Conservation (phyloP, 1,140 invertebrate genomes). For the Chelonus insularis region DNA sequence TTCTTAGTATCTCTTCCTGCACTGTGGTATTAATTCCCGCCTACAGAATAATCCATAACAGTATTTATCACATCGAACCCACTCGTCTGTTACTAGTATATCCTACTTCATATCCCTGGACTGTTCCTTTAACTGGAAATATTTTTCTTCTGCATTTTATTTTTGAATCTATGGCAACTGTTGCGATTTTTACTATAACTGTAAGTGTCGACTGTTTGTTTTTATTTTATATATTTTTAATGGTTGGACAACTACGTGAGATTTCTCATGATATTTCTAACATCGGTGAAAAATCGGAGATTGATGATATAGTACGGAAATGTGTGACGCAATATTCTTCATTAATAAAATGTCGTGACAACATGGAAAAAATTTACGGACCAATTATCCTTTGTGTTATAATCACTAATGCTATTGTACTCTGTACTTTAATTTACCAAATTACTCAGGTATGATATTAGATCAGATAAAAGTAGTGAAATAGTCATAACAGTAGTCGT, state of each 20-base stretch:
- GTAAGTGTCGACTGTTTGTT: background rate
- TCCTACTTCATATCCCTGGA: conserved; percentile 10
- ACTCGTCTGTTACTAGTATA: conserved; percentile 3
- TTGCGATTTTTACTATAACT: background rate
- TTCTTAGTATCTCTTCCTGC: conserved; percentile 23
- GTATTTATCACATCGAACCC: conserved; percentile 19
- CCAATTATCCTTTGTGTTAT: conserved; percentile 34
- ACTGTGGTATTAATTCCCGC: no score
- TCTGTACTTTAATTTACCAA: conserved; percentile 42
- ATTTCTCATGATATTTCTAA: conserved; percentile 26
- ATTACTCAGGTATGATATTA: conserved; percentile 33
- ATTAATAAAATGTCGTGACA: conserved; percentile 27
- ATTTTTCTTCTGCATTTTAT: background rate
- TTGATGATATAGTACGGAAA: conserved; percentile 23
- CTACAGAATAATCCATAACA: conserved; percentile 30
- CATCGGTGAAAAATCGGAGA: conserved; percentile 18
- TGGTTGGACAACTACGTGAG: conserved; percentile 28
- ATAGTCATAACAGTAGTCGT: no score
- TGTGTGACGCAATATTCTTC: conserved; percentile 27
- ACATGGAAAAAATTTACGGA: conserved; percentile 37
- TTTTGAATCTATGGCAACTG: background rate
- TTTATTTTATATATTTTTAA: conserved; percentile 19
- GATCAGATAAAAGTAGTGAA: no score
- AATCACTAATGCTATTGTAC: conserved; percentile 30
- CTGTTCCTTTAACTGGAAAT: background rate